phyloP scores from a whole-genome alignment of 64 coral and sea anemone genomes.

The Montipora efflorescens region DNA sequence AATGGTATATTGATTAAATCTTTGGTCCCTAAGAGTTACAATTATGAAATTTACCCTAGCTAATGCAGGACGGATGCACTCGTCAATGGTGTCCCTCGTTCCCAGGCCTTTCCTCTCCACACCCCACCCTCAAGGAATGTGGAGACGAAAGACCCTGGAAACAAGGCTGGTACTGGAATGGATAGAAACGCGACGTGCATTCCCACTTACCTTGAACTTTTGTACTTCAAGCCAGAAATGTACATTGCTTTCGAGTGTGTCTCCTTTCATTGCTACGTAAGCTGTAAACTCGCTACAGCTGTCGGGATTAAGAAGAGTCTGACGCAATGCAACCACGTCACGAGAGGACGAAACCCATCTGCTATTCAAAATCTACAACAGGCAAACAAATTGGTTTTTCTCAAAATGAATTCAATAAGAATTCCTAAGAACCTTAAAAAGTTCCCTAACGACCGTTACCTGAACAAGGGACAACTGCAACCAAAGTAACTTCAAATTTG shows the following conservation, averaged over 20 bases:
- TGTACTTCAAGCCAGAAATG: slow-evolving; percentile 98
- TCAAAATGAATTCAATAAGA: neutral
- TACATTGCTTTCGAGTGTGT: slow-evolving; percentile 91
- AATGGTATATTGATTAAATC: neutral
- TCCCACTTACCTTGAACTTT: slow-evolving; percentile 80
- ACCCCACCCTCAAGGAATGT: too few species aligned
- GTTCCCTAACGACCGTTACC: too few species aligned
- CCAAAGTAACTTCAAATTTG: too few species aligned
- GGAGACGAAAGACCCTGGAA: too few species aligned
- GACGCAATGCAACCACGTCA: slow-evolving; percentile 95
- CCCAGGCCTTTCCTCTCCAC: too few species aligned
- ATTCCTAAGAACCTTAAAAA: too few species aligned
- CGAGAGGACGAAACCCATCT: slow-evolving; percentile 99
- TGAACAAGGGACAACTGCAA: too few species aligned
- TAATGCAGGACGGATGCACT: too few species aligned
- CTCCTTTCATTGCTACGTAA: slow-evolving; percentile 92
- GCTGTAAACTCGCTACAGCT: slow-evolving; percentile 74
- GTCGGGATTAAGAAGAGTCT: slow-evolving; percentile 72
- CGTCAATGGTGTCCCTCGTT: too few species aligned
- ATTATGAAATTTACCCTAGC: too few species aligned
- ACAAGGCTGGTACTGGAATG: neutral
- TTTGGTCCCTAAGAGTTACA: too few species aligned
- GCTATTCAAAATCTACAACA: slow-evolving; percentile 95
- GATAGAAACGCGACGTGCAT: neutral
- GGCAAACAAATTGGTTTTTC: neutral